These are phyloP conservation scores for Nephrotoma guestfalica DNA, from an alignment of 2,888 invertebrate genomes.

Conservation along the genomic window DNA sequence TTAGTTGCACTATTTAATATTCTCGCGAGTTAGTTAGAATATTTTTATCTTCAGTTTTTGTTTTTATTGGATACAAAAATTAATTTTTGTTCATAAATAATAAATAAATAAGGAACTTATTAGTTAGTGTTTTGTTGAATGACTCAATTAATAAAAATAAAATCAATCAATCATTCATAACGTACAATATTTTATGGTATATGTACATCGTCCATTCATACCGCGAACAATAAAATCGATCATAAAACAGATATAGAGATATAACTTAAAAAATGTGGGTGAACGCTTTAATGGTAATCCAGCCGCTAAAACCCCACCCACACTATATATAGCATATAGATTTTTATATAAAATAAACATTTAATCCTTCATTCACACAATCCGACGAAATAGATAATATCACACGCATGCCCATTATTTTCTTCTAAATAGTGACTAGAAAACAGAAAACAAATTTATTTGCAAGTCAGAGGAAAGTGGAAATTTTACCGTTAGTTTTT, in stretches of 20 bases:
- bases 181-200: not conserved
- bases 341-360: not conserved
- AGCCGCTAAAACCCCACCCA: not conserved
- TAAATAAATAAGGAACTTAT: not conserved
- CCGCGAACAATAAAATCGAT: not conserved
- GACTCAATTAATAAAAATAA: not conserved
- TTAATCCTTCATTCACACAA: not conserved
- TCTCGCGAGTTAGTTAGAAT: not conserved
- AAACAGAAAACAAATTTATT: not conserved
- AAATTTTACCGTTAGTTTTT: not conserved
- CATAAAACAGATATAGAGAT: not conserved
- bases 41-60: not conserved
- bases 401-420: not conserved
- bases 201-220: not conserved
- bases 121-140: not conserved
- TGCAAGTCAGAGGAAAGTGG: not conserved
- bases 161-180: not conserved
- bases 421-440: not conserved
- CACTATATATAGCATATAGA: not conserved
- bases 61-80: not conserved
- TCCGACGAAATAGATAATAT: not conserved
- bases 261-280: not conserved
- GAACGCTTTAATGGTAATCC: not conserved
- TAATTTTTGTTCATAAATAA: not conserved
- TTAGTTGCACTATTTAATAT: not conserved